These are phyloP conservation scores for Paramuricea clavata DNA, from an alignment of 92 coral and sea anemone species.

Conservation along the genomic window DNA sequence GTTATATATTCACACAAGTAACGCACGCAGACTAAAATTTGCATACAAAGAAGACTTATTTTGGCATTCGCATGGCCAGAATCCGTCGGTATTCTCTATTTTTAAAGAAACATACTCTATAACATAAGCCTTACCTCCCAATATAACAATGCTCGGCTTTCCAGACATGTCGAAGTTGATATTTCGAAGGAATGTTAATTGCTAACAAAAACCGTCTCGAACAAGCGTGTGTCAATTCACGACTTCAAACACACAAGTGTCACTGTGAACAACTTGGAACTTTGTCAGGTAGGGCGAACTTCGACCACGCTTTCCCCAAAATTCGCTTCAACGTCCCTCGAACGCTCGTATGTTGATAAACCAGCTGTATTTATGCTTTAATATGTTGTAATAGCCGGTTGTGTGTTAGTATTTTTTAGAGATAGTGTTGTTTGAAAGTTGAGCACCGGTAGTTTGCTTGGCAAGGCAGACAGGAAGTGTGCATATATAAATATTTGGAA, in stretches of 20 bases:
- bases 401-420: neutral
- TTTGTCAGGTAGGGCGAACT: neutral
- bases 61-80: neutral
- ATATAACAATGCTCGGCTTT: slow-evolving; percentile 35
- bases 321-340: neutral
- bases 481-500: neutral
- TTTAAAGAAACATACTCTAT: neutral
- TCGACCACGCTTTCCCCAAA: neutral
- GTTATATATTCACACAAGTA: too few species aligned
- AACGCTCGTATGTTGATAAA: neutral
- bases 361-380: neutral
- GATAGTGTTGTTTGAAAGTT: neutral
- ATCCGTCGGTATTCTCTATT: neutral
- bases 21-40: neutral
- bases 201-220: neutral
- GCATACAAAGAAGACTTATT: neutral
- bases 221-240: neutral
- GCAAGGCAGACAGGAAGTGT: slow-evolving; percentile 7
- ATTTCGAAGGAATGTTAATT: neutral
- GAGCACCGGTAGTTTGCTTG: slow-evolving; percentile 9
- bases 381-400: neutral
- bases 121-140: slow-evolving; percentile 21
- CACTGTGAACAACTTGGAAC: neutral
- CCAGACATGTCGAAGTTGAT: slow-evolving; percentile 24
- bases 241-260: neutral